Evolutionary conservation across 2,888 invertebrate species (phyloP), one percentile per base, ranked within the genome.

Genomic region (Monochamus alternatus): DNA sequence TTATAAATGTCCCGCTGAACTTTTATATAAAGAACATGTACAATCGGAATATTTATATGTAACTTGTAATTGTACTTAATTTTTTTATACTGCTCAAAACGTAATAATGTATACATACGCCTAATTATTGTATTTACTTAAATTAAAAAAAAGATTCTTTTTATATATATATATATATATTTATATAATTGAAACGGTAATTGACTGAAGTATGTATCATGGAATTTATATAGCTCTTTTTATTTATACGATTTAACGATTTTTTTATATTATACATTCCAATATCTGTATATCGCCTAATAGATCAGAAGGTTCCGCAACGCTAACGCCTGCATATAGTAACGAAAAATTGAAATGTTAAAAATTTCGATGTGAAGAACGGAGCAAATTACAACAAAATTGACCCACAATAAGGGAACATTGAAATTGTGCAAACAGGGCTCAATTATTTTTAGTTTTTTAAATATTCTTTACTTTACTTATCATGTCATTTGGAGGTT

Each of bases 1-100:
- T 76, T 74, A 69, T 60, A 68, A 64, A 70, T 75, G 73, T 78
- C 73, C 75, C 73, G 73, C 62, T 73, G 73, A 73, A 59, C 64
- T 64, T 72, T 75, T 67, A 71, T 71, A 65, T 51, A 51, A n/a
- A 74, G 52, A 75, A 63, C 30, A 72, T 78, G 78, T 77, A 79
- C 80, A 80, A 78, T 80, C 75, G 78, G 76, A 73, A 68, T 76
- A 78, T 77, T 66, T 72, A 67, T 60, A 70, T 78, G 74, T 78
- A 79, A 77, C 74, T 77, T 22, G 76, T 80, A 80, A 77, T 74
- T 76, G 78, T 80, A 80, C 80, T 81, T 80, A 81, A 86, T 85
- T 85, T 85, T 76, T 84, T 83, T 84, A 84, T 85, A 86, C 85
- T 85, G 87, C 87, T 86, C 86, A 87, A 85, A 85, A 84, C 78